A percentile compares a stretch with the other conserved stretches of the same genome.
Conservation (phyloP, 37 sponge, comb jelly and placozoan species). For the Oopsacas minuta region DNA sequence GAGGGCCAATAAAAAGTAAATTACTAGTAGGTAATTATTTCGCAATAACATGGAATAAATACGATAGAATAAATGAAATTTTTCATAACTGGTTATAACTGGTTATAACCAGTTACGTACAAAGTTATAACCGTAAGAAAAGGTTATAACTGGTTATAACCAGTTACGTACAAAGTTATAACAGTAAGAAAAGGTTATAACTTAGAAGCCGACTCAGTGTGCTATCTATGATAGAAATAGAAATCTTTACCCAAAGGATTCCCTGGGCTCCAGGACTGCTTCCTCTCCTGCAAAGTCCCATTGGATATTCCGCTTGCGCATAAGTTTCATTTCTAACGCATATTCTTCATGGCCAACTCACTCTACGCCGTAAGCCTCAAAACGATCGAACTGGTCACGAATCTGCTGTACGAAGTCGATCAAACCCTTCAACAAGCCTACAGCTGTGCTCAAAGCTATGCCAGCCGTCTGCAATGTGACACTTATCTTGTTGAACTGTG, state of each 20-base stretch:
- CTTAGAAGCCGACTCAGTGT: neutral
- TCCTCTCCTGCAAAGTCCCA: conserved; percentile 16
- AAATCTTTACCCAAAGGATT: neutral
- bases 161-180: no score
- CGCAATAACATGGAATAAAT: no score
- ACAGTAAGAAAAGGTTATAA: no score
- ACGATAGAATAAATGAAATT: no score
- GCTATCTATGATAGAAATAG: neutral
- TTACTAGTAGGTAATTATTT: no score
- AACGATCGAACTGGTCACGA: conserved; percentile 11
- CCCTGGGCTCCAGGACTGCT: neutral
- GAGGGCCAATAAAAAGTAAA: no score
- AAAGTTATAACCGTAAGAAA: no score
- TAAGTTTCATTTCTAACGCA: neutral
- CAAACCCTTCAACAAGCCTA: conserved; percentile 15
- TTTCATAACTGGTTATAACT: no score
- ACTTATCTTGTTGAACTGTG: conserved; percentile 19
- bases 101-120: no score
- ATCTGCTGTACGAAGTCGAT: conserved; percentile 11
- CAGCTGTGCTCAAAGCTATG: conserved; percentile 17
- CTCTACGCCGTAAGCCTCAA: neutral
- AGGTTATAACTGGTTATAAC: no score
- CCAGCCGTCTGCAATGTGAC: neutral
- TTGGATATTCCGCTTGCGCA: neutral
- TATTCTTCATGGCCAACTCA: conserved; percentile 12